These are phyloP conservation scores for Crematogaster levior DNA, from an alignment of 2,888 invertebrate species.

Conservation along the genomic window DNA sequence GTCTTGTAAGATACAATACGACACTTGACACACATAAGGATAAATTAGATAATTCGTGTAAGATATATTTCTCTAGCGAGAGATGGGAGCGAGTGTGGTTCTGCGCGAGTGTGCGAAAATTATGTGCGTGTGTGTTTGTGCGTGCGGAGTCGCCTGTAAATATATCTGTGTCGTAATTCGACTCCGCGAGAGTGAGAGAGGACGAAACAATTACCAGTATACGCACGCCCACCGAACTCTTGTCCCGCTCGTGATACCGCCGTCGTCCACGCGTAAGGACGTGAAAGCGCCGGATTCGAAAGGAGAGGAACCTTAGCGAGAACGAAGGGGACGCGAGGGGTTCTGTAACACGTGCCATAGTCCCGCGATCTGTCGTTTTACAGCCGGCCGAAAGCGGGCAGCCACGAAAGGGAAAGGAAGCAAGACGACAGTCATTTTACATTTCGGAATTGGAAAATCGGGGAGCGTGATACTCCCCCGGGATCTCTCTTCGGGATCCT, in stretches of 20 bases:
- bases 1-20: slow-evolving; percentile 71
- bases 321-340: slow-evolving; percentile 51
- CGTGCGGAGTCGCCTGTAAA: slow-evolving; percentile 75
- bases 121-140: slow-evolving; percentile 39
- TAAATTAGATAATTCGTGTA: slow-evolving; percentile 78
- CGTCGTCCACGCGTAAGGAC: slow-evolving; percentile 49
- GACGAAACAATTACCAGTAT: slow-evolving; percentile 71
- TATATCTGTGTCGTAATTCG: slow-evolving; percentile 69
- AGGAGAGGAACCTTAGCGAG: slow-evolving; percentile 34
- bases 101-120: slow-evolving; percentile 30
- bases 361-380: slow-evolving; percentile 20
- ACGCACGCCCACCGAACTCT: slow-evolving; percentile 71
- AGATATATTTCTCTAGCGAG: slow-evolving; percentile 79
- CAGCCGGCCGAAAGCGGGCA: background rate
- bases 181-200: slow-evolving; percentile 59
- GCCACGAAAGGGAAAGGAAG: background rate
- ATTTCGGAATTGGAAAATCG: slow-evolving; percentile 1
- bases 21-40: slow-evolving; percentile 59
- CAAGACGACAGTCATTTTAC: background rate
- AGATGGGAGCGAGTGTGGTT: slow-evolving; percentile 42
- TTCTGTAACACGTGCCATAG: slow-evolving; percentile 52
- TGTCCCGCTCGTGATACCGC: slow-evolving; percentile 61
- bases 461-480: background rate
- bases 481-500: background rate
- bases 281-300: slow-evolving; percentile 45